Evolutionary conservation across 2,113 vertebrate genomes (phyloP).

Genomic region (Heterotis niloticus): DNA sequence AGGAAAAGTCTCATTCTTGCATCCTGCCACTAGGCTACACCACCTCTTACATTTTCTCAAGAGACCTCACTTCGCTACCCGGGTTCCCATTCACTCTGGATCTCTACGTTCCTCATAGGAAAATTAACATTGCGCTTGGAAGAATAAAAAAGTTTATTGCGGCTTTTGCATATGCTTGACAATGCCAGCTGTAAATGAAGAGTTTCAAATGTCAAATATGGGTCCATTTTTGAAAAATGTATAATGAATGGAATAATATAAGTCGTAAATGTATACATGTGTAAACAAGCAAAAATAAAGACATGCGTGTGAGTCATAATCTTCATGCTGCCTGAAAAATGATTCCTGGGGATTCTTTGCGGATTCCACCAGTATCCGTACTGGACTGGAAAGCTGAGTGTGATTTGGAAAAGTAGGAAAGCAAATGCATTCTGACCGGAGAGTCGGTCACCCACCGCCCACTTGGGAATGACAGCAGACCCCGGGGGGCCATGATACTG

Average conservation of each 20-base stretch:
- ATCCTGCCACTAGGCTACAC: conserved; percentile 19
- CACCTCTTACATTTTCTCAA: conserved; percentile 24
- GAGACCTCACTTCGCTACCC: background rate
- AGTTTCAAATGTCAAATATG: no score
- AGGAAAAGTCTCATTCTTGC: background rate
- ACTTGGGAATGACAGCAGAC: conserved; percentile 47
- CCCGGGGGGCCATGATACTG: conserved; percentile 36
- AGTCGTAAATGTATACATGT: no score
- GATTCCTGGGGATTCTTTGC: background rate
- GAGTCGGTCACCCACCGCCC: conserved; percentile 9
- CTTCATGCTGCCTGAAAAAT: background rate
- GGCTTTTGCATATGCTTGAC: no score
- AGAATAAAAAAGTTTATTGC: no score
- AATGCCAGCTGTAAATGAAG: no score
- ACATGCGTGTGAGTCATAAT: no score
- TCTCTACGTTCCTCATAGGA: conserved; percentile 46
- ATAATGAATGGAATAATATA: no score
- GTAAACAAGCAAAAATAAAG: no score
- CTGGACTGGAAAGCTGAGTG: background rate
- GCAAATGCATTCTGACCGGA: background rate
- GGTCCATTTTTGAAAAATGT: no score
- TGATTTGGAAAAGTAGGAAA: background rate
- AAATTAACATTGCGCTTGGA: no score
- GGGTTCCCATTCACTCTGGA: conserved; percentile 15
- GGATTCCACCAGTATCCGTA: background rate